Base-by-base conservation (phyloP, 2,888 invertebrate genomes). In the Agriopis marginaria region DNA sequence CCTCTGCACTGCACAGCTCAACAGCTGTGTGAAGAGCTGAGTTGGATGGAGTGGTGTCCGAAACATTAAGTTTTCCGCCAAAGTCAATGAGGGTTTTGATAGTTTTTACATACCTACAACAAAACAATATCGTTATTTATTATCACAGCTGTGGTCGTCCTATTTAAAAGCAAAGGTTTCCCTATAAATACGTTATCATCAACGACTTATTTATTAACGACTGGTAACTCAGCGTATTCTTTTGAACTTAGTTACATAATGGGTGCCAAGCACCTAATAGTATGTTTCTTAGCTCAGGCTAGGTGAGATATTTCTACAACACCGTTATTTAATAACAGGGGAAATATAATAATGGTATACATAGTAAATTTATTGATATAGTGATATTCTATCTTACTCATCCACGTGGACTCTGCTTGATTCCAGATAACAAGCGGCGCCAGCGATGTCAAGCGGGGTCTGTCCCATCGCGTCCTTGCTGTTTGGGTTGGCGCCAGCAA, bases 1-100 rank as follows among this genome's bases (percentile, higher is more conserved):
- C 73, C 5, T 65, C 72, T 7, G 73, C 63, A 4, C 76, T 75
- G 10, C 68, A 65, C 14, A 82, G 45, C 23, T 79, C 77, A 5
- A 81, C 82, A 1, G 82, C 81, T 11, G 75, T 79, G 32, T 82
- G 82, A 0, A 82, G 55, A 0, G 75, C 73, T 14, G 71, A 67
- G 10, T 67, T 54, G 45, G 23, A 53, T 2, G 55, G n/a, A 5
- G 54, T n/a, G 1, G 12, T 17, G 3, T 50, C 40, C 9, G 51
- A 45, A 23, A 17, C 17, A 40, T 58, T 63, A 3, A 68, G 56
- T 23, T 63, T 47, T 0, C 58, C 49, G 9, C 68, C 60, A 49
- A 17, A 68, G n/a, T 64, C 64, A 10, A 68, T 12, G 17, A 68
- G 32, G 3, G 50, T 40, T 45, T 64, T 61, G 32, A 68, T 51